A percentile compares a stretch with the other conserved stretches of the same genome.
These are phyloP conservation scores for Furcifer pardalis DNA, from an alignment of 2,797 vertebrate species.

Conservation along the genomic window DNA sequence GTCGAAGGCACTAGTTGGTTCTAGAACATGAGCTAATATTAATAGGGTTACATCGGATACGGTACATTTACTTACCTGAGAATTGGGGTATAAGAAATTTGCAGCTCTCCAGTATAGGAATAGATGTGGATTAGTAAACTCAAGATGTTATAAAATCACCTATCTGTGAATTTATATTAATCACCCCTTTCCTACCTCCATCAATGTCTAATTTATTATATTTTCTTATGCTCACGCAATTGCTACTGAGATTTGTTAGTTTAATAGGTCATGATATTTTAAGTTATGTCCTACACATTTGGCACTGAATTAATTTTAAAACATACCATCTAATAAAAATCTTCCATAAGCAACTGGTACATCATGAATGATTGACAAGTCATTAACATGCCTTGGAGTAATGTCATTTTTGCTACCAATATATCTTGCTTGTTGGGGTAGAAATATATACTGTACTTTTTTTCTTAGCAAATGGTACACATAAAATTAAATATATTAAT, in stretches of 20 bases:
- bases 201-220: conserved; percentile 38
- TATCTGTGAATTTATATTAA: conserved; percentile 37
- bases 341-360: conserved; percentile 21
- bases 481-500: neutral
- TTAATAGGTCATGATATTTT: conserved; percentile 18
- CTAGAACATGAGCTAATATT: conserved; percentile 9
- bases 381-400: neutral
- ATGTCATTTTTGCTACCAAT: neutral
- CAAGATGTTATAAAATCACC: conserved; percentile 9
- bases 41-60: conserved; percentile 21
- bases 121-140: conserved; percentile 35
- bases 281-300: conserved; percentile 1
- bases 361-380: conserved; percentile 30
- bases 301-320: conserved; percentile 28
- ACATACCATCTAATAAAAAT: conserved; percentile 33
- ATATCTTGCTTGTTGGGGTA: neutral
- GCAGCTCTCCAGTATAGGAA: conserved; percentile 37
- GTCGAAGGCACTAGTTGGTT: conserved; percentile 6
- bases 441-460: neutral
- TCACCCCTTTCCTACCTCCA: neutral
- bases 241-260: conserved; percentile 32
- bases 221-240: conserved; percentile 22
- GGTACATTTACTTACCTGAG: conserved; percentile 3
- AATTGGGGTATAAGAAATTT: conserved; percentile 27
- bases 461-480: neutral